Conservation (phyloP, 2,113 vertebrate species). For the Menidia beryllina region DNA sequence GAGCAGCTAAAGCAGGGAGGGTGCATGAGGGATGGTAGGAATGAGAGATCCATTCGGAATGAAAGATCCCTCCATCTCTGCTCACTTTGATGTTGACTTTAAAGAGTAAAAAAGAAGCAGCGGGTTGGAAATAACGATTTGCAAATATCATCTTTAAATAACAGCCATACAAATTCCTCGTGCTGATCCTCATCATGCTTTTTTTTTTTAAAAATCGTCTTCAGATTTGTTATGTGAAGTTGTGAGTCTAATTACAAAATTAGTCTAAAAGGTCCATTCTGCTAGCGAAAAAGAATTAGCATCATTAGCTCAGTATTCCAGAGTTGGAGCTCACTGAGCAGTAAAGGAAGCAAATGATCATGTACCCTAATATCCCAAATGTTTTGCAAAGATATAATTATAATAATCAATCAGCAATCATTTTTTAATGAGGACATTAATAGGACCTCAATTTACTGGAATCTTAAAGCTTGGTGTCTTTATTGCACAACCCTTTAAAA, state of each 20-base stretch:
- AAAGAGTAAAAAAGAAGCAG: slow-evolving; percentile 1
- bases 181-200: no score
- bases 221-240: slow-evolving; percentile 25
- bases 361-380: slow-evolving; percentile 14
- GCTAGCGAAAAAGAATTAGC: slow-evolving; percentile 10
- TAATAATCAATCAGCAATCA: slow-evolving; percentile 26
- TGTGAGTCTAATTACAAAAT: slow-evolving; percentile 38
- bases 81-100: slow-evolving; percentile 36
- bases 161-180: background rate
- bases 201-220: no score
- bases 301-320: slow-evolving; percentile 24
- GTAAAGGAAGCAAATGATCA: slow-evolving; percentile 34
- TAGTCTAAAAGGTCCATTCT: slow-evolving; percentile 27
- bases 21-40: background rate
- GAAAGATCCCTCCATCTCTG: slow-evolving; percentile 8
- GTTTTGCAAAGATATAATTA: slow-evolving; percentile 41
- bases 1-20: background rate
- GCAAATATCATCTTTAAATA: slow-evolving; percentile 19
- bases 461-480: background rate
- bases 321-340: slow-evolving; percentile 13
- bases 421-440: slow-evolving; percentile 2
- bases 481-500: background rate
- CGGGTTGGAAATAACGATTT: slow-evolving; percentile 15
- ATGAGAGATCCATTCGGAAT: background rate
- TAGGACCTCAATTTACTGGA: background rate